phyloP scores from a whole-genome alignment of 2,113 vertebrate species.

The Xenopus borealis region DNA sequence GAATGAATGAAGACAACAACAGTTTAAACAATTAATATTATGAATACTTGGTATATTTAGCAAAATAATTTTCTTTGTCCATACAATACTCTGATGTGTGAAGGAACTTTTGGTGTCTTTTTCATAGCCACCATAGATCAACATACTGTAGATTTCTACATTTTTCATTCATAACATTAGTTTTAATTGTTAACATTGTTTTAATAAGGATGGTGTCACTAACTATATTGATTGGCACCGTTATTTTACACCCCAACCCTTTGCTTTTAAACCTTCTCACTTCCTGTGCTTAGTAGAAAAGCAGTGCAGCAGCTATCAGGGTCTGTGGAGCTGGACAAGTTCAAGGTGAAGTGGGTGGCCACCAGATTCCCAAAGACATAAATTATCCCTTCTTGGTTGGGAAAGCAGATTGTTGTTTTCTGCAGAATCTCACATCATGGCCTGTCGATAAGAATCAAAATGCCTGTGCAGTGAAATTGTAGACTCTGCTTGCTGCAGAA shows the following conservation, averaged over 20 bases:
- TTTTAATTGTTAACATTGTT: no score
- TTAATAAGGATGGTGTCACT: not conserved
- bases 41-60: no score
- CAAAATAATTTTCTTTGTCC: no score
- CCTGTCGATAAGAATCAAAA: slow-evolving; percentile 58
- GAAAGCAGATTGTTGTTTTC: slow-evolving; percentile 57
- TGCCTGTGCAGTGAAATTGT: slow-evolving; percentile 13
- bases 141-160: no score
- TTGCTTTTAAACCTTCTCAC: slow-evolving; percentile 17
- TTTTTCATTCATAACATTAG: no score
- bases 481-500: slow-evolving; percentile 47
- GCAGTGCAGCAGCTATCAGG: slow-evolving; percentile 8
- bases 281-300: slow-evolving; percentile 34
- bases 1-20: no score
- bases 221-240: not conserved
- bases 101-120: no score
- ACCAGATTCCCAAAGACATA: slow-evolving; percentile 51
- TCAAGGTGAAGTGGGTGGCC: slow-evolving; percentile 63
- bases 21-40: no score
- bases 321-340: slow-evolving; percentile 23
- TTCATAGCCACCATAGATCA: no score
- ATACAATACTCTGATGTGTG: no score
- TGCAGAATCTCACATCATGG: slow-evolving; percentile 52
- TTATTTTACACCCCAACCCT: slow-evolving; percentile 13
- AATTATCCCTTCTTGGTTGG: slow-evolving; percentile 62